Base-by-base conservation (phyloP, 2,888 invertebrate species). In the Ornithoptera priamus region DNA sequence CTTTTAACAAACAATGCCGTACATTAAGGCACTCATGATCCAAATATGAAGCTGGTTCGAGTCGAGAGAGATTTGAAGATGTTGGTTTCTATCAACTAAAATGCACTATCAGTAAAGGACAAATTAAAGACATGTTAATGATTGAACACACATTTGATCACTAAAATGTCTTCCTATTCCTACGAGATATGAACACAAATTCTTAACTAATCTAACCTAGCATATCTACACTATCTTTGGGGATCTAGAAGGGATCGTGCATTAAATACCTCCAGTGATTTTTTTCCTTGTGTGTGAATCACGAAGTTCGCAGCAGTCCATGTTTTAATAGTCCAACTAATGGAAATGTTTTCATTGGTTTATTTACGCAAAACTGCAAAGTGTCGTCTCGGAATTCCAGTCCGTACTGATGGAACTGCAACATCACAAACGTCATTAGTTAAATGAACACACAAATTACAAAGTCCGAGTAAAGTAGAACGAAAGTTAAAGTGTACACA, bases 21-120 rank as follows among this genome's bases (percentile, higher is more conserved):
- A 82, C 89, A 92, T 92, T 92, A 91, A 92, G 92, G 89, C 88
- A 80, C 78, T 83, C 76, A 75, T 69, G 67, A 77, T 76, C 74
- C 75, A 72, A 67, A 67, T 61, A 57, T 75, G 74, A 71, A 61
- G 30, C 36, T 56, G 53, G 62, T 65, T 64, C 7, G 30, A 71
- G 39, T 59, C 65, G 39, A 66, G 36, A 60, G 53, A 72, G 74
- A 72, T 75, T 74, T 75, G 77, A 77, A 77, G 69, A 75, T 73
- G 74, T 61, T 57, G 46, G 56, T 36, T 20, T 58, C 18, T 56
- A 61, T 58, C 8, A 59, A 59, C 56, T 42, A 60, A 24, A 63
- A 12, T 64, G 20, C 56, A 53, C 36, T 67, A 65, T 2, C 1
- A 65, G 12, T 24, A 62, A 68, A 57, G 39, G 39, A 60, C 50